phyloP scores from a whole-genome alignment of 2,888 invertebrate species.

The Caenorhabditis sp. region DNA sequence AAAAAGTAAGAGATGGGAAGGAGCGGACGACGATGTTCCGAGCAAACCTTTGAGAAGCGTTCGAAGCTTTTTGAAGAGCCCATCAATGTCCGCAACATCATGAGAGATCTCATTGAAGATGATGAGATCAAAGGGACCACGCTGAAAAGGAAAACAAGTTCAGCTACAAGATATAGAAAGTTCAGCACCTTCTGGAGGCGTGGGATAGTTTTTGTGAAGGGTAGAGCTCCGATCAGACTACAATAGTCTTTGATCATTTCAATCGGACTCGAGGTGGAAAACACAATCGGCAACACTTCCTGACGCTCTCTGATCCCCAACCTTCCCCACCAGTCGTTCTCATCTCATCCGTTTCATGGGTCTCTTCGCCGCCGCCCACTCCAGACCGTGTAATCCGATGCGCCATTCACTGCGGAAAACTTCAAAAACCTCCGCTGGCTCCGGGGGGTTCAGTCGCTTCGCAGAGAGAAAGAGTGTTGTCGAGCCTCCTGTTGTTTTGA shows the following conservation, averaged over 20 bases:
- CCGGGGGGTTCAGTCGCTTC: constrained; percentile 19
- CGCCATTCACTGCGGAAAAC: constrained; percentile 26
- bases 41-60: constrained; percentile 58
- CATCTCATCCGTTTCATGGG: constrained; percentile 18
- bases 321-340: not conserved
- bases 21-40: not conserved
- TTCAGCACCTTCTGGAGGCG: constrained; percentile 36
- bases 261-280: not conserved
- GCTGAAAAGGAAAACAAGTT: constrained; percentile 43
- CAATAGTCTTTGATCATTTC: no score
- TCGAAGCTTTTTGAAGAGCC: constrained; percentile 62
- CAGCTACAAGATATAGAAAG: not conserved
- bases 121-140: constrained; percentile 66
- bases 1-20: not conserved
- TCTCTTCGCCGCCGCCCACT: constrained; percentile 14
- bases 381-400: constrained; percentile 45
- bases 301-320: constrained; percentile 26
- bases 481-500: constrained; percentile 32
- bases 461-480: constrained; percentile 18
- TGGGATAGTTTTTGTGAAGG: constrained; percentile 5
- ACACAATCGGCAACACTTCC: not conserved
- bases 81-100: constrained; percentile 61
- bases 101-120: constrained; percentile 69
- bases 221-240: not conserved
- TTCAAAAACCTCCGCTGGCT: no score